Percentiles rank a stretch among this genome's conserved stretches.
Evolutionary conservation across 2,113 vertebrate species (phyloP).

Genomic region (mouse (Mus musculus)): GRCm39 chr6:56729001-56729500

Average conservation of each 20-base stretch:
- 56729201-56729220: not conserved
- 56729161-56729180: not conserved
- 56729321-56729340: constrained; percentile 25
- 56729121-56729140: not conserved
- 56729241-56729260: constrained; percentile 15
- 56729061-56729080: not conserved
- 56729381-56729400: not conserved
- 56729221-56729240: not conserved
- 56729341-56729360: not conserved
- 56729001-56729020: not conserved
- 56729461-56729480: not conserved
- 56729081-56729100: not conserved
- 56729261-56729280: constrained; percentile 38
- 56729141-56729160: not conserved
- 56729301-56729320: not conserved
- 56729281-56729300: not conserved
- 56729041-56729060: not conserved
- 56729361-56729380: not conserved
- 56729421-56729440: not conserved
- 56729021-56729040: not conserved
- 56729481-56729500: too few species aligned
- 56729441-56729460: not conserved
- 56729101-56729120: not conserved
- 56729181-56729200: not conserved
- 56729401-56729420: too few species aligned